Evolutionary conservation across 2,113 vertebrate species (phyloP), one percentile per base, ranked within the genome.

Genomic region (Hemiscyllium ocellatum): DNA sequence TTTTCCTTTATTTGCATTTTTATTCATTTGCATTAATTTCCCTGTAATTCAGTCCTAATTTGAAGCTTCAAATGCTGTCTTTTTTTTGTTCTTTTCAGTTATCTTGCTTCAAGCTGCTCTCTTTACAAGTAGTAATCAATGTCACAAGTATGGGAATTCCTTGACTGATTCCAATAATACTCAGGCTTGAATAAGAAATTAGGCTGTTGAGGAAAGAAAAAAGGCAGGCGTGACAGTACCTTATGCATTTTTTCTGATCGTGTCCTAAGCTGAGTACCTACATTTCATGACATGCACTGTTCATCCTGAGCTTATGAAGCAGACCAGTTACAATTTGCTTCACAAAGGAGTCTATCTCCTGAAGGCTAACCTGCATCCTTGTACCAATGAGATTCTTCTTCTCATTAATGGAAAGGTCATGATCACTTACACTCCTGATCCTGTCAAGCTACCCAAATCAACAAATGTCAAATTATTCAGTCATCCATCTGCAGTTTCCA

Each of bases 1-100:
- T 89, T 89, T 89, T 56, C 20, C 22, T 89, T 29, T 89, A 29
- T 89, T 56, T 89, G 86, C 47, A 52, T 89, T 89, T 89, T 89
- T 89, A 52, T 89, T 89, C 29, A 15, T 61, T 61, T 89, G 86
- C 86, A 50, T 89, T 89, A 52, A 89, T 56, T 89, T 83, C 56
- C 50, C 29, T 26, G 8, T 1, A 29, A 12, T 50, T 56, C 10
- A 29, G 22, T 22, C 50, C 50, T 56, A 52, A 52, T 83, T 83
- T 89, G 29, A 29, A 29, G 47, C 50, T 89, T 89, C 8, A 56
- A 89, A 56, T 83, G 80, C 17, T 2, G 2, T 83, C 37, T 89
- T 52, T 1, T 87, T 61, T 61, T 61, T 61, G 56, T 61, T 61
- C 56, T 12, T 61, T 52, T 50, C 47, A 89, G 22, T 50, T 10